phyloP scores from a whole-genome alignment of 2,888 invertebrate genomes.

The Eristalis pertinax region DNA sequence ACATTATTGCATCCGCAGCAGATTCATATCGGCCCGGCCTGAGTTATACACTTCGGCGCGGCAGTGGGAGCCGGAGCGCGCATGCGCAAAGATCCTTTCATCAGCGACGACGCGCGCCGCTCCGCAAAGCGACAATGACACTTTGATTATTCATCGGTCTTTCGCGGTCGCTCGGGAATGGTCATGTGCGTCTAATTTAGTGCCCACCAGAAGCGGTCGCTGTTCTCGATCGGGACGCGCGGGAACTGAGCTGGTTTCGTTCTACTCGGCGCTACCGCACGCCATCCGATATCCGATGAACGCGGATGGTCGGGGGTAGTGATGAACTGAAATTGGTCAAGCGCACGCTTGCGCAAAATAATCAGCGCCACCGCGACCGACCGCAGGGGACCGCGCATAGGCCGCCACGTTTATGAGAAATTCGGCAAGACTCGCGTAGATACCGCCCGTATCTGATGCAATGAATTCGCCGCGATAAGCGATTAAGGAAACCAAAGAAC shows the following conservation, averaged over 20 bases:
- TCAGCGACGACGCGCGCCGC: constrained; percentile 10
- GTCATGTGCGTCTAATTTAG: constrained; percentile 68
- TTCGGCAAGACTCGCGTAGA: constrained; percentile 45
- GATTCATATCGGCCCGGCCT: constrained; percentile 51
- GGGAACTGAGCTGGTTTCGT: constrained; percentile 24
- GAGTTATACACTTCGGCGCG: not conserved
- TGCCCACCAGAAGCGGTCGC: constrained; percentile 35
- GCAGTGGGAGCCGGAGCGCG: constrained; percentile 16
- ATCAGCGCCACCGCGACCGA: constrained; percentile 27
- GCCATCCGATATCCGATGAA: constrained; percentile 42
- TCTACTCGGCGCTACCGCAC: constrained; percentile 3
- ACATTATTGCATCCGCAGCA: constrained; percentile 68
- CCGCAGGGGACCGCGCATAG: constrained; percentile 17
- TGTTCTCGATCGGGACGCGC: not conserved
- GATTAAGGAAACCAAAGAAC: constrained; percentile 20
- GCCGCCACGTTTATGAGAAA: constrained; percentile 40
- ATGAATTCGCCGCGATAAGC: constrained; percentile 48
- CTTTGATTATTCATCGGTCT: constrained; percentile 66
- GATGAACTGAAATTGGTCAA: constrained; percentile 60
- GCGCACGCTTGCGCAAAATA: constrained; percentile 49
- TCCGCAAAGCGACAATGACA: constrained; percentile 50
- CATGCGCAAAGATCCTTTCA: constrained; percentile 26
- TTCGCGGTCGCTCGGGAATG: constrained; percentile 26
- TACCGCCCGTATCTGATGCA: constrained; percentile 58
- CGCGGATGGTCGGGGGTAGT: constrained; percentile 22